Base-by-base conservation (phyloP, 2,888 invertebrate species). In the Cordylochernes scorpioides region DNA sequence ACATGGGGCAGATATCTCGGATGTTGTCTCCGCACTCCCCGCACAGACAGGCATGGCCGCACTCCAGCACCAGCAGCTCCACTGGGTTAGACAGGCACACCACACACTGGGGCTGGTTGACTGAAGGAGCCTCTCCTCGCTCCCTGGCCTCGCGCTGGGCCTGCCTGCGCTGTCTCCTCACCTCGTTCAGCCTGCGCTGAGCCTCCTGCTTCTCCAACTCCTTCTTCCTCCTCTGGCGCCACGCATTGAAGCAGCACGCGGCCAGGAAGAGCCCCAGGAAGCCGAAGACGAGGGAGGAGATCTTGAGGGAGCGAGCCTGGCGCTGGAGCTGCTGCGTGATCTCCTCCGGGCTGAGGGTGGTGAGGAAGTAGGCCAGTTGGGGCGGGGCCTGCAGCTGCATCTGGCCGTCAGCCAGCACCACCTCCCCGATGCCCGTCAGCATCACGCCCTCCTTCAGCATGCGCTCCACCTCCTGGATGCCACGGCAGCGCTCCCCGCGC, bases 1-100 rank as follows among this genome's bases (percentile, higher is more conserved):
- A 84, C 17, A 82, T 63, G 0, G 84, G 84, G 46, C 84, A 84
- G 34, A 63, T 60, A 4, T 30, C 8, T 10, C 54, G 57, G 33
- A 82, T 70, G 46, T 65, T 64, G 38, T 67, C 65, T 2, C 66
- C 64, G 49, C 84, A 84, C 50, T 80, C 74, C 50, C 73, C 73
- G 49, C 84, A 84, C 16, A 82, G 54, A 45, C 80, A 80, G 5
- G 82, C 72, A 50, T 84, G 84, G 0, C 82, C 82, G 52, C 84
- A 84, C 0, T 80, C 75, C 36, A 84, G 53, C 30, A 82, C 53
- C 43, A 82, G 72, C 22, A 78, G 68, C 67, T 82, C 78, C 45
- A 74, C 69, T 1, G 74, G 74, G 57, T 77, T 75, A 32, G 63
- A 64, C 19, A 70, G 61, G 52, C 84, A 84, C n/a, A 82, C 71